phyloP scores from a whole-genome alignment of 2,888 invertebrate species.

The Pollenia angustigena region DNA sequence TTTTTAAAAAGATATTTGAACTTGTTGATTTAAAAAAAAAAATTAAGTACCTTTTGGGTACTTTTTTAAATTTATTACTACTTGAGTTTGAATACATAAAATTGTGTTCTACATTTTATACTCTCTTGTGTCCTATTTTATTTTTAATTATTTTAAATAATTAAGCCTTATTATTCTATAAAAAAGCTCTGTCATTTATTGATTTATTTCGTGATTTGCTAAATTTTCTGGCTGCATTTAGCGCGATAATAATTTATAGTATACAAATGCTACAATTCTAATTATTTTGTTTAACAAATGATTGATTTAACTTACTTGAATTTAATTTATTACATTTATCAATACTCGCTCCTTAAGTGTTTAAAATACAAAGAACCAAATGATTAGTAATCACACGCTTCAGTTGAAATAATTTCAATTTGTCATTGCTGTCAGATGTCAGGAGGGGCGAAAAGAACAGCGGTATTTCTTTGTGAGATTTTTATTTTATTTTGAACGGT shows the following conservation, averaged over 20 bases:
- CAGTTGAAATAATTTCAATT: neutral
- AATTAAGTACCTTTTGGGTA: too few relatives aligned
- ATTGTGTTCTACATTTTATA: too few relatives aligned
- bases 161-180: neutral
- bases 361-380: neutral
- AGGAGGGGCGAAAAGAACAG: neutral
- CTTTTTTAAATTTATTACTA: too few relatives aligned
- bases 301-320: slow-evolving; percentile 47
- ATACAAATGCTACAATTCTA: neutral
- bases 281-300: neutral
- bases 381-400: slow-evolving; percentile 50
- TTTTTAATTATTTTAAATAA: too few relatives aligned
- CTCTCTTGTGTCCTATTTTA: too few relatives aligned
- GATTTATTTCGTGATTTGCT: neutral
- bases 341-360: slow-evolving; percentile 25
- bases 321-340: slow-evolving; percentile 36
- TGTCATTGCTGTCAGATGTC: neutral
- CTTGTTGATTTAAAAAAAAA: too few relatives aligned
- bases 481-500: neutral
- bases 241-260: slow-evolving; percentile 15
- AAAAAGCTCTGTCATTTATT: neutral
- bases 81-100: too few relatives aligned
- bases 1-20: too few relatives aligned
- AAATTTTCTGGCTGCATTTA: neutral
- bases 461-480: neutral